A percentile compares a stretch with the other conserved stretches of the same genome.
Conservation (phyloP, 2,888 invertebrate species). For the Oscheius sp. region DNA sequence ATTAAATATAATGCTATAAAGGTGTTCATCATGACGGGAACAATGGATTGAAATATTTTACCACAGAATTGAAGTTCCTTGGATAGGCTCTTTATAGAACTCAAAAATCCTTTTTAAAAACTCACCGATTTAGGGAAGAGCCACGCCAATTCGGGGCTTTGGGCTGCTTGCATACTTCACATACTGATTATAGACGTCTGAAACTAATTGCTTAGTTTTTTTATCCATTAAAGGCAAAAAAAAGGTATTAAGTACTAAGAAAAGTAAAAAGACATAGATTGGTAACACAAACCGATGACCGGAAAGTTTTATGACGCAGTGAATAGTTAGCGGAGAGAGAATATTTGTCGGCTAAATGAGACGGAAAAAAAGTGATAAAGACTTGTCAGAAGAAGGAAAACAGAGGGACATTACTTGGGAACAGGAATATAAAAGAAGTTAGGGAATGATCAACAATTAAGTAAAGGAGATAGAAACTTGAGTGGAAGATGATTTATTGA, state of each 20-base stretch:
- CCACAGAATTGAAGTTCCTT: too few species aligned
- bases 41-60: too few species aligned
- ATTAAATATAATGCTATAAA: too few species aligned
- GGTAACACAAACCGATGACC: background rate
- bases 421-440: background rate
- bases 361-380: too few species aligned
- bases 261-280: background rate
- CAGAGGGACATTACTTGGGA: too few species aligned
- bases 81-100: too few species aligned
- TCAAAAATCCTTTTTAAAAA: background rate
- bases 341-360: background rate
- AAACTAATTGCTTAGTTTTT: background rate
- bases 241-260: background rate
- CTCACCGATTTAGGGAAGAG: conserved; percentile 52
- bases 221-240: background rate
- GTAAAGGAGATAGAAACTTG: background rate
- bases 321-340: background rate
- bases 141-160: conserved; percentile 50
- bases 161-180: conserved; percentile 28
- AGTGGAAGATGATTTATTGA: background rate
- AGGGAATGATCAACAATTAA: background rate
- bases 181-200: conserved; percentile 1
- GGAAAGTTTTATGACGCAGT: background rate
- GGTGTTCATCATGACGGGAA: too few species aligned
- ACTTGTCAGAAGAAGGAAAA: too few species aligned